phyloP scores from a whole-genome alignment of 2,888 invertebrate species.

The Acanthopleura granulata region DNA sequence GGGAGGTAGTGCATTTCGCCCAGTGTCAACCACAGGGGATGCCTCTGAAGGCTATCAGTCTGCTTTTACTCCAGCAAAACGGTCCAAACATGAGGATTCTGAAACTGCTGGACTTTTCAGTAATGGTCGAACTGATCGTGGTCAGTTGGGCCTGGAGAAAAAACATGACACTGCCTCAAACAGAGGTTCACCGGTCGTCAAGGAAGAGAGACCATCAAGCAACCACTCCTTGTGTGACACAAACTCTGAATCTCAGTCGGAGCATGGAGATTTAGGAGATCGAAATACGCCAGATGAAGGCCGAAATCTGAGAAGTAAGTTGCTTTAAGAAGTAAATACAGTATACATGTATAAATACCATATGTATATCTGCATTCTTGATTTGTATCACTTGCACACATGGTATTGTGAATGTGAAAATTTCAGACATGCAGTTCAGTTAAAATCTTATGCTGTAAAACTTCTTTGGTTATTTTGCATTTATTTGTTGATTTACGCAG shows the following conservation, averaged over 20 bases:
- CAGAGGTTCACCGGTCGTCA: conserved; percentile 30
- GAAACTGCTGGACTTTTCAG: not conserved
- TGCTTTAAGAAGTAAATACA: not conserved
- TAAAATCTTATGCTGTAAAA: too few relatives aligned
- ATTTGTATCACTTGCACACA: too few relatives aligned
- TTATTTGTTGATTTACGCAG: too few relatives aligned
- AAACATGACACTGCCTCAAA: not conserved
- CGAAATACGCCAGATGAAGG: conserved; percentile 61
- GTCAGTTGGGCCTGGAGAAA: not conserved
- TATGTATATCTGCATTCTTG: too few relatives aligned
- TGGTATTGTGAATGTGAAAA: too few relatives aligned
- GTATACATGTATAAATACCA: too few relatives aligned
- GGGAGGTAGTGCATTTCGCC: conserved; percentile 53
- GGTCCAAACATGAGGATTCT: conserved; percentile 46
- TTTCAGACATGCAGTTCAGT: too few relatives aligned
- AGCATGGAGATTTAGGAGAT: conserved; percentile 50
- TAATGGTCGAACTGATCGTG: not conserved
- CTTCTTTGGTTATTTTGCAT: too few relatives aligned
- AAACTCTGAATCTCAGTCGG: conserved; percentile 57
- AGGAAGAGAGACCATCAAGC: conserved; percentile 59
- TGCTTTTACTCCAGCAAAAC: conserved; percentile 61
- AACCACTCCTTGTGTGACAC: conserved; percentile 55
- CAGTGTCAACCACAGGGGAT: conserved; percentile 46
- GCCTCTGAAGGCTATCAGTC: conserved; percentile 52
- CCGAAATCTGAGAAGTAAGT: conserved; percentile 60